phyloP scores from a whole-genome alignment of 2,113 vertebrate species.

The Leptosomus discolor region DNA sequence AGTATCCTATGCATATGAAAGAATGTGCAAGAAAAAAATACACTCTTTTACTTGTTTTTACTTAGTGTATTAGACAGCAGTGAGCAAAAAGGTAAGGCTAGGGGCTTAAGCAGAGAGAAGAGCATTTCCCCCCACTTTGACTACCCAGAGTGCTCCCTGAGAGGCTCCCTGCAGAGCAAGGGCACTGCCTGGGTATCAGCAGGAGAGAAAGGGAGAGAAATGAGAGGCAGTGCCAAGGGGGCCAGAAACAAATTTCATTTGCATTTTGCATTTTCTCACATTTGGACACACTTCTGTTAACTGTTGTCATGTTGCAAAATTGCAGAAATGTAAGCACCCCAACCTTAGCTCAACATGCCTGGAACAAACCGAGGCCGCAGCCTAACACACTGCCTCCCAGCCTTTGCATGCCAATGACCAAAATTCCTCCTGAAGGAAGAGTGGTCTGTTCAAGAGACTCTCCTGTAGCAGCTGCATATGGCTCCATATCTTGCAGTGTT shows the following conservation, averaged over 20 bases:
- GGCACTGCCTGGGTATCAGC: not conserved
- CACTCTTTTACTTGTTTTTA: not conserved
- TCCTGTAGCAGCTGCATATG: not conserved
- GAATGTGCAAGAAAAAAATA: slow-evolving; percentile 1
- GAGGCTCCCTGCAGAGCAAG: not conserved
- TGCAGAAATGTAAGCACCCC: not conserved
- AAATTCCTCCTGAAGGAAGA: not conserved
- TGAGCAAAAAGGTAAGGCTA: not conserved
- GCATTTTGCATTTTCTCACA: not conserved
- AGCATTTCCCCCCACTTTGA: not conserved
- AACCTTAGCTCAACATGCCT: accelerated
- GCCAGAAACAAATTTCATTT: not conserved
- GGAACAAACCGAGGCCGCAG: not conserved
- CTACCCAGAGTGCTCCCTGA: not conserved
- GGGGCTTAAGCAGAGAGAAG: not conserved
- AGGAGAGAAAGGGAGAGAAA: not conserved
- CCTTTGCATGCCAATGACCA: not conserved
- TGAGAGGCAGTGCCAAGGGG: not conserved
- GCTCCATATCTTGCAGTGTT: accelerated
- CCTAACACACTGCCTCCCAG: not conserved
- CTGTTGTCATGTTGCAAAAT: not conserved
- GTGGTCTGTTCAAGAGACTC: not conserved
- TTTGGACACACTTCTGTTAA: not conserved
- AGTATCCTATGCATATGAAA: not conserved
- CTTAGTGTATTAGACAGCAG: not conserved